Percentiles rank a stretch among this genome's conserved stretches.
These are phyloP conservation scores for Marasmarcha lunaedactyla DNA, from an alignment of 2,888 invertebrate genomes.

Conservation along the genomic window DNA sequence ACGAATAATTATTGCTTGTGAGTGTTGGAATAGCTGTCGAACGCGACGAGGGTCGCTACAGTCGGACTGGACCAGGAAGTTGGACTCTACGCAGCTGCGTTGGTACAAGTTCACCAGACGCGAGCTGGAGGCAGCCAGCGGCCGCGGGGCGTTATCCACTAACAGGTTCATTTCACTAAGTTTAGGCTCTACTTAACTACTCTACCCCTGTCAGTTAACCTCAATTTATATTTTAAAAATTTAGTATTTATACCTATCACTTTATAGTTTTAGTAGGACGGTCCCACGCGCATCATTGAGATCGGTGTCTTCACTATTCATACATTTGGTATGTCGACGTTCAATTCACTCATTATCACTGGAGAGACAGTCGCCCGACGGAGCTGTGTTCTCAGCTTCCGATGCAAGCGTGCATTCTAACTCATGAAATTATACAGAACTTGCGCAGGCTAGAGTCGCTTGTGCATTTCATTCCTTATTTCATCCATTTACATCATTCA, in stretches of 20 bases:
- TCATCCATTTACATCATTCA: too few species aligned
- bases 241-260: conserved; percentile 48
- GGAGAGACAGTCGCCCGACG: conserved; percentile 12
- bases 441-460: too few species aligned
- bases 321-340: conserved; percentile 29
- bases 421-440: background rate
- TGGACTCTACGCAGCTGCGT: conserved; percentile 14
- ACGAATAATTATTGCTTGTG: background rate
- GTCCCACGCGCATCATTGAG: conserved; percentile 65
- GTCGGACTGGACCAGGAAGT: too few species aligned
- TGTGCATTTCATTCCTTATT: too few species aligned
- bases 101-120: conserved; percentile 47
- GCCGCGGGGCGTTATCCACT: conserved; percentile 51
- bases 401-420: conserved; percentile 7
- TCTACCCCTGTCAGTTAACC: background rate
- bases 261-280: conserved; percentile 59
- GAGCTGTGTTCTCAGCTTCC: too few species aligned
- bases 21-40: background rate
- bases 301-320: conserved; percentile 32
- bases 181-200: conserved; percentile 25
- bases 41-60: too few species aligned
- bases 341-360: conserved; percentile 53
- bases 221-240: conserved; percentile 7
- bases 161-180: conserved; percentile 53
- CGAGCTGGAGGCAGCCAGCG: conserved; percentile 18